phyloP scores from a whole-genome alignment of 2,113 vertebrate species.

The Toxostoma redivivum region DNA sequence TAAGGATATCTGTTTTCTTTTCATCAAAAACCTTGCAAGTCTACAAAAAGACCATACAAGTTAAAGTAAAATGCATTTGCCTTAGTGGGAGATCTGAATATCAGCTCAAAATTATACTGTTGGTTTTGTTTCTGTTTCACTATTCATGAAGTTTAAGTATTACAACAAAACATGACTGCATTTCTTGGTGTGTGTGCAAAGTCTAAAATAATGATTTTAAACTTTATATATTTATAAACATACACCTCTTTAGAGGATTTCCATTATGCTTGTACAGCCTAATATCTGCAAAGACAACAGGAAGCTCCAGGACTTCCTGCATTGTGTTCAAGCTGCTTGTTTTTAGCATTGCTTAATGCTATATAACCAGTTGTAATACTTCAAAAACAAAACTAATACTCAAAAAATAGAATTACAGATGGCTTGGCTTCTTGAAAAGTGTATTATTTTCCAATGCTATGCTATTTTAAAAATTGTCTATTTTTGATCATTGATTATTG shows the following conservation, averaged over 20 bases:
- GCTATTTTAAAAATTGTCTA: neutral
- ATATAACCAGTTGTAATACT: neutral
- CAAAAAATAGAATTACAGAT: neutral
- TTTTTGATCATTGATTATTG: neutral
- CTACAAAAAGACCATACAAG: neutral
- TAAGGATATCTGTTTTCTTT: neutral
- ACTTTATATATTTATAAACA: neutral
- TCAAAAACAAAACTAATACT: neutral
- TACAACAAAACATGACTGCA: neutral
- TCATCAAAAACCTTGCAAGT: neutral
- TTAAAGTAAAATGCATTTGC: neutral
- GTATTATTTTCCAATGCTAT: neutral
- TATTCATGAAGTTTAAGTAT: neutral
- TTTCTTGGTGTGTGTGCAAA: neutral
- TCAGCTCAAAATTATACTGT: neutral
- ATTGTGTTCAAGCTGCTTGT: neutral
- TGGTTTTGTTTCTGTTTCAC: neutral
- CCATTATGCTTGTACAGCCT: neutral
- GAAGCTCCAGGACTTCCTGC: neutral
- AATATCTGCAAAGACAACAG: neutral
- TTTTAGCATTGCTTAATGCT: neutral
- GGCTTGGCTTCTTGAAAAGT: neutral
- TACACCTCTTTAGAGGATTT: neutral
- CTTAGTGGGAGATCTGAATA: neutral
- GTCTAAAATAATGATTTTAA: neutral